Evolutionary conservation across 2,797 vertebrate species (phyloP), one percentile per base, ranked within the genome.

Genomic region (Siniperca scherzeri): DNA sequence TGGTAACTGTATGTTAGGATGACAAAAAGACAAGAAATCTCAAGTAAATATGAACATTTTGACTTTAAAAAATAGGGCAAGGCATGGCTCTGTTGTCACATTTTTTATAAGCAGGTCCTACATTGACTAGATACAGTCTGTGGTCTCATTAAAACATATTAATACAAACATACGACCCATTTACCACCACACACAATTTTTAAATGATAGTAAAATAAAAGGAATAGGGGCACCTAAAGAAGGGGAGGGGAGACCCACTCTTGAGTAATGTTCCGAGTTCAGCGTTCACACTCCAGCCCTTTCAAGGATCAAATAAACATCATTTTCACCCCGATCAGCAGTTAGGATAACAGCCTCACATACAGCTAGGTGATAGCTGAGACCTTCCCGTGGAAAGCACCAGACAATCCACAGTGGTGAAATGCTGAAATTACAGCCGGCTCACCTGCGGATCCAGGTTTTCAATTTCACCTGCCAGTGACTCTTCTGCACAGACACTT

Each of bases 321-420:
- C 1, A 5, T 36, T 36, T 36, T 62, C 21, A 50, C 33, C 38
- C 22, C 57, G 64, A 42, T 77, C 69, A 70, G 25, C n/a, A 57
- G 68, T 71, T 19, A 72, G 38, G 53, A 65, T 36, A 65, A 59
- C 25, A 62, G 22, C 22, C 21, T 69, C 22, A 64, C 57, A 68
- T 42, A 48, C 50, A 79, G 70, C 67, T 12, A 61, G 75, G 75
- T 78, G 86, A 88, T 82, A 70, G 61, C 65, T 72, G 21, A 53
- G 74, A 72, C 21, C 87, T 89, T 92, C 87, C 81, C 82, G 77
- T 85, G 96, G 95, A 96, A 96, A 96, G 90, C 93, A 96, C 95
- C 96, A 91, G 79, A 90, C 92, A 92, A 79, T 84, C 93, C 88
- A 89, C 79, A 42, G 25, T 56, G 30, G 69, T 68, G 60, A 85